Base-by-base conservation (phyloP, 2,113 vertebrate species). In the Hyaena hyaena region DNA sequence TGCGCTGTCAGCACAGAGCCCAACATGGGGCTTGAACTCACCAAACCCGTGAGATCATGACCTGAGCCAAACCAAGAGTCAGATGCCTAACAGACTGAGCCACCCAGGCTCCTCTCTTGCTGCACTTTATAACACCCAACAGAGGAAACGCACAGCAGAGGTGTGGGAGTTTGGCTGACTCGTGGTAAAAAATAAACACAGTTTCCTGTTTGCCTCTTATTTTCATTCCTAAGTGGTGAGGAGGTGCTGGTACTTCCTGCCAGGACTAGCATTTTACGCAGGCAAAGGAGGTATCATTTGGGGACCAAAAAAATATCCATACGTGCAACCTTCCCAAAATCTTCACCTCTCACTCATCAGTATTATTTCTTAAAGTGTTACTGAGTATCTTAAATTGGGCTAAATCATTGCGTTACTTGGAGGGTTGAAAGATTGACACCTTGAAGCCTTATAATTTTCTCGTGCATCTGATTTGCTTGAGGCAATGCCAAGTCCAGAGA, bases 191-290 rank as follows among this genome's bases (percentile, higher is more conserved):
- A 98, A 98, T 97, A 98, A 97, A 89, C 73, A 19, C 0, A 8
- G 95, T 95, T 98, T 98, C 98, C 96, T 96, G 97, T 95, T 92
- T 94, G 88, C 33, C 5, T 74, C 39, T 87, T 85, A 93, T 96
- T 96, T 97, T 90, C 77, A 80, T 93, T 88, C 85, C 84, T 84
- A 74, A 96, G 94, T 68, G 89, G 92, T 43, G 7, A 95, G 66
- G 55, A 90, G 65, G 76, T 53, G 23, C 61, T 76, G 74, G 77
- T 2, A 43, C 50, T 97, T 98, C 97, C 90, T 71, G 84, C 55
- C 83, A 94, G 65, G 55, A 81, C 55, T 80, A 7, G 91, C 86
- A 89, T 87, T 96, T 83, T 81, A 58, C 45, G 50, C 43, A 91
- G 88, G 39, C 88, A 58, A 86, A 79, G 33, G 55, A 77, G 48